These are phyloP conservation scores for Babylonia areolata DNA, from an alignment of 1,140 invertebrate genomes.

Conservation along the genomic window DNA sequence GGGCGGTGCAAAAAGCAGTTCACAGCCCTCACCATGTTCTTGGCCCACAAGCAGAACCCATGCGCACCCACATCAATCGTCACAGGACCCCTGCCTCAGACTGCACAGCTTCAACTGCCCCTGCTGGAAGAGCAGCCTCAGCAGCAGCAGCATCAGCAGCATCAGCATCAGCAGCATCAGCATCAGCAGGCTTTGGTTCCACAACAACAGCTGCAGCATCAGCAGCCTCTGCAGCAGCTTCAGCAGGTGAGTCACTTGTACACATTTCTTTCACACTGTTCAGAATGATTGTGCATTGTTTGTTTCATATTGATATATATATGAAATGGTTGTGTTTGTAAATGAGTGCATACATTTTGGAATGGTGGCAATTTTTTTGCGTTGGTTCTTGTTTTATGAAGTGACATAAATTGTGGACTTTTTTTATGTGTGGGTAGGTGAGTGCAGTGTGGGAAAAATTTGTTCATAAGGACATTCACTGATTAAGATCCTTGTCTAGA, in stretches of 20 bases:
- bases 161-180: conserved; percentile 33
- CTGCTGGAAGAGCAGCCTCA: conserved; percentile 35
- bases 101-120: conserved; percentile 35
- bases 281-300: no score
- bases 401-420: no score
- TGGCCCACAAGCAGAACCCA: conserved; percentile 80
- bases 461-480: no score
- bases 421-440: no score
- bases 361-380: no score
- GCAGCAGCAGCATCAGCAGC: conserved; percentile 38
- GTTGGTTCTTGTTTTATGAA: no score
- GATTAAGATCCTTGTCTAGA: no score
- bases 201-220: conserved; percentile 29
- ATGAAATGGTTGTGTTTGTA: no score
- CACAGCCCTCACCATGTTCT: conserved; percentile 79
- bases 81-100: conserved; percentile 8
- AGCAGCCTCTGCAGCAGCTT: conserved; percentile 38
- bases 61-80: conserved; percentile 51
- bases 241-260: conserved; percentile 7
- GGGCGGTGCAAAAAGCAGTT: conserved; percentile 84
- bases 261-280: no score
- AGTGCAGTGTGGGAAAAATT: no score
- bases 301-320: no score
- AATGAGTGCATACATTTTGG: no score
- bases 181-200: neutral